phyloP scores from a whole-genome alignment of 2,797 vertebrate species.

The Acipenser oxyrinchus region DNA sequence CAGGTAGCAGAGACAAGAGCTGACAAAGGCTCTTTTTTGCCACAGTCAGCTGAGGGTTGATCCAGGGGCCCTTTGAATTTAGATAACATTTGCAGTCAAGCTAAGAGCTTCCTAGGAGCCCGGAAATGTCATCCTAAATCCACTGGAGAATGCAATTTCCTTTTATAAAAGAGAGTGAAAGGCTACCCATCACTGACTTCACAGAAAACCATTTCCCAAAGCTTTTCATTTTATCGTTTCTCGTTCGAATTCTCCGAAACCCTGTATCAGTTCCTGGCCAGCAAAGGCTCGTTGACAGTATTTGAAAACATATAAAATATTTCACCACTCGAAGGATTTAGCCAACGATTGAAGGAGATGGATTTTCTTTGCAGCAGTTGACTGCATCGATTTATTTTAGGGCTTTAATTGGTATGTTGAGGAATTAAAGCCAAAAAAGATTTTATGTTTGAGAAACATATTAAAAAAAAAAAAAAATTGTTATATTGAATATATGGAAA shows the following conservation, averaged over 20 bases:
- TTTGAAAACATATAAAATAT: background rate
- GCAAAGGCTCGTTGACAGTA: background rate
- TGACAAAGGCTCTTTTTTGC: conserved; percentile 54
- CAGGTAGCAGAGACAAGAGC: conserved; percentile 50
- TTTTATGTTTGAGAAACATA: too few species aligned
- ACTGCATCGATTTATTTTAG: too few species aligned
- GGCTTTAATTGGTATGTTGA: too few species aligned
- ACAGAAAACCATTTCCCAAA: conserved; percentile 17
- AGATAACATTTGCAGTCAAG: conserved; percentile 68
- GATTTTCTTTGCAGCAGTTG: too few species aligned
- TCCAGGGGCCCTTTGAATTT: conserved; percentile 52
- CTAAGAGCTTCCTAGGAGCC: conserved; percentile 55
- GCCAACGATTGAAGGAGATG: too few species aligned
- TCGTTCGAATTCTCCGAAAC: conserved; percentile 2
- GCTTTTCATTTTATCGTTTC: conserved; percentile 3
- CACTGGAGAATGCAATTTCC: conserved; percentile 51
- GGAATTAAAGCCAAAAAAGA: too few species aligned
- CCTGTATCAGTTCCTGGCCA: background rate
- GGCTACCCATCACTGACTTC: conserved; percentile 27
- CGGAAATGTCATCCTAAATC: conserved; percentile 67
- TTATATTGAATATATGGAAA: too few species aligned
- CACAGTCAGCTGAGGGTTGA: conserved; percentile 47
- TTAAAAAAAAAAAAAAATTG: too few species aligned
- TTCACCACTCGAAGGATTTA: too few species aligned
- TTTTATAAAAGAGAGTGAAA: conserved; percentile 52